Conservation (phyloP, 2,113 vertebrate species). For the Murina feae region DNA sequence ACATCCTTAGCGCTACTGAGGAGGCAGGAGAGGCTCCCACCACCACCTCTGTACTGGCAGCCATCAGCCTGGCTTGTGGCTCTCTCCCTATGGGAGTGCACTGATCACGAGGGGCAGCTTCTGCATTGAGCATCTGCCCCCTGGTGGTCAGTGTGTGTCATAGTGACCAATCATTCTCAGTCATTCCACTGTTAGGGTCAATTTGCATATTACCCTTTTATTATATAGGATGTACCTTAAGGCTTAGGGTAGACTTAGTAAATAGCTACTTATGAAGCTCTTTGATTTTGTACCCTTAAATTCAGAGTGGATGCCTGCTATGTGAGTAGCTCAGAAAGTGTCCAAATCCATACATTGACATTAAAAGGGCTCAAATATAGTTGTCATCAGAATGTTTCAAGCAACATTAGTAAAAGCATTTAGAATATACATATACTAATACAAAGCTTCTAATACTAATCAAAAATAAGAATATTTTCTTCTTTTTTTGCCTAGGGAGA, state of each 20-base stretch:
- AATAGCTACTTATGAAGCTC: not conserved
- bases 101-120: no score
- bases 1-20: no score
- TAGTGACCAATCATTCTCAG: no score
- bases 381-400: not conserved
- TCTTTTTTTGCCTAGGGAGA: not conserved
- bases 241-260: not conserved
- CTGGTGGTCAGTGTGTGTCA: no score
- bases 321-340: not conserved
- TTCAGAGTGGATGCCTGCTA: fast-evolving
- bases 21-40: no score
- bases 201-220: no score
- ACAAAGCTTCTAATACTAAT: not conserved
- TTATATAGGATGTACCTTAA: not conserved
- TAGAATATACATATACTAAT: not conserved
- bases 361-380: not conserved
- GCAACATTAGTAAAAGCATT: not conserved
- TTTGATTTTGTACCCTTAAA: not conserved
- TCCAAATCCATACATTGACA: not conserved
- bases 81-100: no score
- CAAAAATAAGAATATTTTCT: not conserved
- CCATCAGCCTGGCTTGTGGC: no score
- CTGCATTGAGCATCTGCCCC: no score
- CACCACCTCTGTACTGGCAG: no score
- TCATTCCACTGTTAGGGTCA: no score